Evolutionary conservation across 92 coral and sea anemone species (phyloP).

Genomic region (Epizoanthus ramosus): DNA sequence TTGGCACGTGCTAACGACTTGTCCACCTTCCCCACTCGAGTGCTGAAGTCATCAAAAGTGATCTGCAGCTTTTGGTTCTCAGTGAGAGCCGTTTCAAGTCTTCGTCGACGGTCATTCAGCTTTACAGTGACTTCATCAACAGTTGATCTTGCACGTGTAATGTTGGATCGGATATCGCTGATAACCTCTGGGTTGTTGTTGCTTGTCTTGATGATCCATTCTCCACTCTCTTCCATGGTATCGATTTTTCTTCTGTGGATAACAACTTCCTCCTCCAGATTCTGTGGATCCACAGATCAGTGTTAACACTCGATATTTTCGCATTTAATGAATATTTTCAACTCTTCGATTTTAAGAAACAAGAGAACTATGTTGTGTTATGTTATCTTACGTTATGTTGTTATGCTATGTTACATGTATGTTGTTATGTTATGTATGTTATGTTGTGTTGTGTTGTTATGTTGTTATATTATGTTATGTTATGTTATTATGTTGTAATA

Average conservation of each 20-base stretch:
- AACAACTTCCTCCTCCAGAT: slow-evolving; percentile 88
- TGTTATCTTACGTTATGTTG: too few relatives aligned
- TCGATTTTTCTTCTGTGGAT: slow-evolving; percentile 89
- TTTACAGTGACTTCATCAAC: slow-evolving; percentile 83
- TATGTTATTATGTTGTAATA: too few relatives aligned
- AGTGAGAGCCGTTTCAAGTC: slow-evolving; percentile 86
- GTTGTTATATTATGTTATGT: too few relatives aligned
- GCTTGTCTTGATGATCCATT: slow-evolving; percentile 95
- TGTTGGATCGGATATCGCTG: slow-evolving; percentile 82
- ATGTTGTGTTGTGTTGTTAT: too few relatives aligned
- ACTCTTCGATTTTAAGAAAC: too few relatives aligned
- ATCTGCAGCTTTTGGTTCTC: slow-evolving; percentile 83
- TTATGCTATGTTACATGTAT: too few relatives aligned
- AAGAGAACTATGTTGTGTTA: too few relatives aligned
- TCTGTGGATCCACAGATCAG: slow-evolving; percentile 46
- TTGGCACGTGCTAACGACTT: slow-evolving; percentile 82
- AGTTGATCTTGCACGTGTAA: slow-evolving; percentile 72
- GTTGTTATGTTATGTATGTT: too few relatives aligned
- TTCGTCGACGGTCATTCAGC: slow-evolving; percentile 84
- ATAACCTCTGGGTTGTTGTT: slow-evolving; percentile 83
- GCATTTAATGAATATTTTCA: too few relatives aligned
- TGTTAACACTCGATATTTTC: too few relatives aligned
- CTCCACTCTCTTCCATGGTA: slow-evolving; percentile 96
- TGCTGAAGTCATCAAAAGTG: slow-evolving; percentile 85
- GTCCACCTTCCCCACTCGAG: slow-evolving; percentile 83